Base-by-base conservation (phyloP, 2,888 invertebrate genomes). In the Slavum lentiscoides region DNA sequence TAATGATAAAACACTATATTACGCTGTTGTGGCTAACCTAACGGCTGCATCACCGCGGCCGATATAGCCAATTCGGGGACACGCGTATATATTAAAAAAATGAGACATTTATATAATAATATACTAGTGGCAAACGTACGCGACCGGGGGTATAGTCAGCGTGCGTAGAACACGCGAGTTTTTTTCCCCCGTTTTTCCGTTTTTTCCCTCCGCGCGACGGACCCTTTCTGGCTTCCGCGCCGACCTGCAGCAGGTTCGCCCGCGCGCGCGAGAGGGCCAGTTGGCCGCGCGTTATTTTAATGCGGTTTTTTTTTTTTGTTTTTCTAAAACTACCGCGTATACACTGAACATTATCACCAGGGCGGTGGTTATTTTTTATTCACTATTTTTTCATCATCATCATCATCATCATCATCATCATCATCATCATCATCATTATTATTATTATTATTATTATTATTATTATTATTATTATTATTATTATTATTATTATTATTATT, bases 101-200 rank as follows among this genome's bases (percentile, higher is more conserved):
- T 2, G 4, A 30, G 30, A 30, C 30, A 2, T 30, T 30, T 30
- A 30, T 53, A 53, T 21, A 21, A 23, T 23, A 11, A 13, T 23
- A n/a, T 15, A 15, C 43, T 8, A 19, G 7, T 21, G 23, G 49
- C 9, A 9, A 23, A 19, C 19, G 19, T 43, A 30, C 69, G 43
- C 49, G 76, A 49, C 0, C 30, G 30, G 2, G 30, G 30, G 30
- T 4, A 30, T 30, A 30, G 30, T 30, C 30, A 4, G 30, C 30
- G 30, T 4, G 30, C 61, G 69, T 4, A 21, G 61, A 49, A 61
- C 76, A 76, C 76, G 76, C 76, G 59, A 76, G 49, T 66, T 30
- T 62, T 74, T 69, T 76, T 69, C 23, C 17, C 9, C 13, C 21
- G n/a, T 70, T 37, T 74, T 49, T 55, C 37, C 73, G 15, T 53